Conservation (phyloP, 2,797 vertebrate species). For the Chromis chromis region DNA sequence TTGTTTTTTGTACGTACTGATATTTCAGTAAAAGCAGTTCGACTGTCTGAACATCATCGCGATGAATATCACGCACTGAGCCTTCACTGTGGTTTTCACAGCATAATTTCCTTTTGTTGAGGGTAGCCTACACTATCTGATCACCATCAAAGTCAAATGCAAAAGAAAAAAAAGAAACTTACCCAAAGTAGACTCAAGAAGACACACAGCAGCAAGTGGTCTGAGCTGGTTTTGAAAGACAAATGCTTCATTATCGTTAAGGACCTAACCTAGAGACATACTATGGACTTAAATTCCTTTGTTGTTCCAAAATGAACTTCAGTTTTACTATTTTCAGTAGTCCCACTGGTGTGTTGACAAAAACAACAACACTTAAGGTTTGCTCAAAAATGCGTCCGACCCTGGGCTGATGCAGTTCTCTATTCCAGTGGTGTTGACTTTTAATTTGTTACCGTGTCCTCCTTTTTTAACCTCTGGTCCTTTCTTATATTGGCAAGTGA, state of each 20-base stretch:
- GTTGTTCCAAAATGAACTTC: background rate
- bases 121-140: conserved; percentile 3
- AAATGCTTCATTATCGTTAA: conserved; percentile 32
- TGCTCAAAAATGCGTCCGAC: conserved; percentile 2
- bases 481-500: conserved; percentile 44
- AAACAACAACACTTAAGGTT: conserved; percentile 35
- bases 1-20: background rate
- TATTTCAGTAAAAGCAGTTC: background rate
- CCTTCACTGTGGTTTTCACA: conserved; percentile 15
- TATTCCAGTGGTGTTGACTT: conserved; percentile 66
- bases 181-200: conserved; percentile 71
- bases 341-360: conserved; percentile 35
- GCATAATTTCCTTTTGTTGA: conserved; percentile 20
- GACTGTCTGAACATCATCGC: background rate
- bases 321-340: conserved; percentile 12
- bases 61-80: background rate
- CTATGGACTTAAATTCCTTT: conserved; percentile 16
- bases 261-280: conserved; percentile 14
- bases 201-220: conserved; percentile 53
- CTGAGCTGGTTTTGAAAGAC: conserved; percentile 43
- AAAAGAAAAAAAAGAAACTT: conserved; percentile 54
- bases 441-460: conserved; percentile 70
- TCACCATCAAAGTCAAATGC: background rate
- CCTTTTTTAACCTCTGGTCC: conserved; percentile 64
- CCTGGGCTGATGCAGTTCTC: conserved; percentile 7